A percentile compares a stretch with the other conserved stretches of the same genome.
phyloP scores from a whole-genome alignment of 2,113 vertebrate species.

The Phyllopteryx taeniolatus region DNA sequence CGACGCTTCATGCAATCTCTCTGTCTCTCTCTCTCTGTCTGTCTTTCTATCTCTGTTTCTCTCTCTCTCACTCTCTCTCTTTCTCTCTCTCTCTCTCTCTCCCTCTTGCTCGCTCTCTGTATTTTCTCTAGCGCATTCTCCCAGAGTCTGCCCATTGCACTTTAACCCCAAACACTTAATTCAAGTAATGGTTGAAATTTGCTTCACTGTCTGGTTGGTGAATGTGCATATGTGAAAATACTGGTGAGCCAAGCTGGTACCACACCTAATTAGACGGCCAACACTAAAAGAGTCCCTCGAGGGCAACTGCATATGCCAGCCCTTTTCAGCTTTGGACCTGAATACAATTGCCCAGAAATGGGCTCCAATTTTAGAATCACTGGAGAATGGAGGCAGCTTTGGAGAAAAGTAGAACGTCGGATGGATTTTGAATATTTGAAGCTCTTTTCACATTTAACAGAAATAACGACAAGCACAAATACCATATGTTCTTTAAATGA shows the following conservation, averaged over 20 bases:
- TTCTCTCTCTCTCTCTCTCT: neutral
- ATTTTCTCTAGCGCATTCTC: neutral
- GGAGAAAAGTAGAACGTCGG: slow-evolving; percentile 21
- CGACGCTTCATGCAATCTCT: neutral
- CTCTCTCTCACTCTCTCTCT: neutral
- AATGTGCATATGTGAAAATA: slow-evolving; percentile 9
- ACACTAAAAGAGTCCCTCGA: slow-evolving; percentile 36
- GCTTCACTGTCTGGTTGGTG: slow-evolving; percentile 12
- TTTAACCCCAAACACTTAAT: slow-evolving; percentile 9
- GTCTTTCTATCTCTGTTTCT: too few species aligned
- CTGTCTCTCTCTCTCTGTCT: neutral
- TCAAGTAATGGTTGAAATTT: slow-evolving; percentile 21
- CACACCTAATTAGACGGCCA: slow-evolving; percentile 34
- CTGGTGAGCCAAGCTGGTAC: slow-evolving; percentile 23
- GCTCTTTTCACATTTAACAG: slow-evolving; percentile 3
- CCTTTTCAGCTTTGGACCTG: slow-evolving; percentile 36
- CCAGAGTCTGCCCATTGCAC: neutral
- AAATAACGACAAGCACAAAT: neutral
- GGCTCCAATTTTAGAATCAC: slow-evolving; percentile 45
- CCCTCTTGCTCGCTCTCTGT: neutral
- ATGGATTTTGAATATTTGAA: slow-evolving; percentile 24
- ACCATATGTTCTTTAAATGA: neutral
- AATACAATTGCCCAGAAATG: slow-evolving; percentile 31
- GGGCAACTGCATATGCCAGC: slow-evolving; percentile 40
- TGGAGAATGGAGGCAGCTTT: slow-evolving; percentile 27